Base-by-base conservation (phyloP, 1,140 invertebrate genomes). In the Pseudachorutes palmiensis region DNA sequence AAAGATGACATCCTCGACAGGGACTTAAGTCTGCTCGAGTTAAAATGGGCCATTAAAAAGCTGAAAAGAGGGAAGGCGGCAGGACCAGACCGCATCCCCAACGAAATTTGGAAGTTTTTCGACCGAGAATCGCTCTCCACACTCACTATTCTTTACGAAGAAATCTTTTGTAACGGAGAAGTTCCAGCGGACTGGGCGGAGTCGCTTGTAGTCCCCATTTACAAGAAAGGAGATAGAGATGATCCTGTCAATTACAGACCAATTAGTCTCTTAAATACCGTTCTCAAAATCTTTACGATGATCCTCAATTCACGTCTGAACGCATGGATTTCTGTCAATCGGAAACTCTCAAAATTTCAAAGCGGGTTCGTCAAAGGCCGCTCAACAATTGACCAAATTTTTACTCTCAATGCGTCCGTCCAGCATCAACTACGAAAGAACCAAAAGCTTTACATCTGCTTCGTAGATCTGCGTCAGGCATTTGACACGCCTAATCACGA, bases 401-500 rank as follows among this genome's bases (percentile, higher is more conserved):
- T 75, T 36, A 41, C 66, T 1, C 67, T 75, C 22, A 57, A 58
- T 2, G 36, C 55, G 12, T 24, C 67, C 14, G 65, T 71, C 22
- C 65, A 71, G 41, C 26, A 51, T 1, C 64, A 70, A 48, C 57
- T 74, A 28, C 22, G 51, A 57, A 30, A 60, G 1, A 51, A 31
- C 19, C n/a, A 28, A 5, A 64, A 73, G 64, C 30, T 75, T n/a
- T 75, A 68, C 64, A n/a, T 49, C 0, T 33, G 66, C 9, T 75
- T 74, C 61, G 65, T 75, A n/a, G 74, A 75, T 62, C 68, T 70
- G 19, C 49, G 55, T n/a, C 62, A 68, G 49, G 75, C 73, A 1
- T 75, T 75, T 66, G 72, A 76, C 29, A 70, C 62, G 1, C 32
- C 74, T 14, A n/a, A 67, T 14, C 74, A 75, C 32, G 36, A 59